phyloP scores from a whole-genome alignment of 2,113 vertebrate genomes.

The Pristiophorus japonicus region DNA sequence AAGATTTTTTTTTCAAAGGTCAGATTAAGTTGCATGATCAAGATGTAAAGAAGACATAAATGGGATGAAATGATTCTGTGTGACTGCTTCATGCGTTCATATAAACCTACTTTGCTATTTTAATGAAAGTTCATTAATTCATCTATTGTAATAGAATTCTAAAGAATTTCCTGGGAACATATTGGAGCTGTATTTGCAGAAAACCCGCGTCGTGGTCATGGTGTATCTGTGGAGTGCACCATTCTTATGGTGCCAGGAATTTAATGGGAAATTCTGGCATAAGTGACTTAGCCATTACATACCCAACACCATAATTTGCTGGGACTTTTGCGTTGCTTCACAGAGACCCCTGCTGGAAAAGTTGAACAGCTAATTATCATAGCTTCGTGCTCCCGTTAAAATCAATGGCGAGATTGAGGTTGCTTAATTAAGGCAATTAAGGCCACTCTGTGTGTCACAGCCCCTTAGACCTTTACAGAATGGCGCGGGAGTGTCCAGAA shows the following conservation, averaged over 20 bases:
- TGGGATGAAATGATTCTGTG: not conserved
- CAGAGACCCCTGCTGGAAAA: not conserved
- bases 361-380: not conserved
- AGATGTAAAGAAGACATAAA: not conserved
- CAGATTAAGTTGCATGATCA: not conserved
- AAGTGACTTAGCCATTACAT: not conserved
- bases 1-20: not conserved
- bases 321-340: not conserved
- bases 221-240: not conserved
- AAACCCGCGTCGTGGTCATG: not conserved
- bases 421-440: slow-evolving; percentile 16
- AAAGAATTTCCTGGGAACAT: not conserved
- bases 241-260: not conserved
- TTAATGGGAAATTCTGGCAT: not conserved
- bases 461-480: not conserved
- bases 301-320: not conserved
- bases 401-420: not conserved
- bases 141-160: not conserved
- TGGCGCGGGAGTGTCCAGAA: not conserved
- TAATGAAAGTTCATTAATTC: too few relatives aligned
- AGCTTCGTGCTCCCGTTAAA: not conserved
- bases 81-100: not conserved
- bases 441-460: not conserved
- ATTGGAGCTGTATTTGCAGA: not conserved
- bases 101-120: not conserved